Evolutionary conservation across 2,113 vertebrate species (phyloP).

Genomic region (Plestiodon gilberti): DNA sequence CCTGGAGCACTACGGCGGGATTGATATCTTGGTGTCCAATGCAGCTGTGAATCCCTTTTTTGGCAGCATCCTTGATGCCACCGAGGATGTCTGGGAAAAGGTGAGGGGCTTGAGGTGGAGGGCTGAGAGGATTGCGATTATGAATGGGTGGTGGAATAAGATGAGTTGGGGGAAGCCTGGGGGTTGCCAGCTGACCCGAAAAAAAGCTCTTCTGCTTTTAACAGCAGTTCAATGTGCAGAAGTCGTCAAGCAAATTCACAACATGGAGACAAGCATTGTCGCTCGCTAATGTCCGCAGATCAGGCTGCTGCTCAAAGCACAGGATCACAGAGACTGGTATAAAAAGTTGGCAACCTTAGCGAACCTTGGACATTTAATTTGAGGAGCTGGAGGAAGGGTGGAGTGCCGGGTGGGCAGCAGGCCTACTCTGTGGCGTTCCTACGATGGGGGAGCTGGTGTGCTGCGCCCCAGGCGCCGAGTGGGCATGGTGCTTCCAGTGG

Average conservation of each 20-base stretch:
- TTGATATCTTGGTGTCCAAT: conserved; percentile 90
- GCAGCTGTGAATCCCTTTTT: conserved; percentile 87
- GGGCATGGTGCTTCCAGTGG: no score
- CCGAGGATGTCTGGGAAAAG: conserved; percentile 89
- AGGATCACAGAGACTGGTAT: background rate
- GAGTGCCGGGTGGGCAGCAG: background rate
- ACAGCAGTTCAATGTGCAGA: background rate
- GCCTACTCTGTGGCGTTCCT: no score
- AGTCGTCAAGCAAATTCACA: no score
- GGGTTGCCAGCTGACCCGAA: background rate
- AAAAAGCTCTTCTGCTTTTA: background rate
- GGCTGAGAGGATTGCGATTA: no score
- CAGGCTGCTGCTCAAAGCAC: background rate
- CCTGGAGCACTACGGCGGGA: conserved; percentile 80
- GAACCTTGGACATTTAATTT: background rate
- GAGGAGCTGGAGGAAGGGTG: background rate
- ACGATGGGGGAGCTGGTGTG: no score
- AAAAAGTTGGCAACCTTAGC: background rate
- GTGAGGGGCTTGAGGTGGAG: conserved; percentile 53
- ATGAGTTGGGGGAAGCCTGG: background rate
- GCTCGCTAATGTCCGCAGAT: background rate
- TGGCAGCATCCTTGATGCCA: conserved; percentile 82
- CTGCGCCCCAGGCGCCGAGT: no score
- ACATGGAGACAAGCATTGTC: background rate
- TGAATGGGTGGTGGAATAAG: background rate